Evolutionary conservation across 2,888 invertebrate species (phyloP).

Genomic region (Quadroppia sp.): DNA sequence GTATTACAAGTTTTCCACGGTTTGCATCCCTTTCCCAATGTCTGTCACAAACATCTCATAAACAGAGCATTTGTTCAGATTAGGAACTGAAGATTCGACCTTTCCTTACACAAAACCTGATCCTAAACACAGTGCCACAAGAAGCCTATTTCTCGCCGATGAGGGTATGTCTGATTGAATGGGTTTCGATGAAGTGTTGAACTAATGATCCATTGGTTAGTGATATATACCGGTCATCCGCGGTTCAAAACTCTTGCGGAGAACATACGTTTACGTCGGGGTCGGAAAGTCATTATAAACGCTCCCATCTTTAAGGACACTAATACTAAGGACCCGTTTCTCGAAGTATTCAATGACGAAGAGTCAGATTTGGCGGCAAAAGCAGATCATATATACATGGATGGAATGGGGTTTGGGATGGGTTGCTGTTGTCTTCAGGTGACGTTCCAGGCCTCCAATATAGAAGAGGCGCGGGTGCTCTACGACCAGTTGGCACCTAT

Average conservation of each 20-base stretch:
- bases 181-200: not conserved
- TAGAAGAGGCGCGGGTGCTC: conserved; percentile 86
- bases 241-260: conserved; percentile 74
- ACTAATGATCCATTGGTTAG: conserved; percentile 53
- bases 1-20: conserved; percentile 90
- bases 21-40: conserved; percentile 52
- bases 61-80: conserved; percentile 55
- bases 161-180: conserved; percentile 54
- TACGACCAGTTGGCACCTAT: conserved; percentile 96
- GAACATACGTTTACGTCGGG: conserved; percentile 84
- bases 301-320: conserved; percentile 88
- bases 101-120: conserved; percentile 70
- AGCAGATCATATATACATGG: conserved; percentile 93
- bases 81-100: conserved; percentile 86
- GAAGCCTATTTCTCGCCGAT: conserved; percentile 83
- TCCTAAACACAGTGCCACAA: conserved; percentile 68
- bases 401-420: conserved; percentile 99
- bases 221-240: conserved; percentile 91
- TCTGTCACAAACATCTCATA: not conserved
- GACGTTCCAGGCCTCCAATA: conserved; percentile 94
- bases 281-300: conserved; percentile 93
- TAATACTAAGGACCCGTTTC: conserved; percentile 76
- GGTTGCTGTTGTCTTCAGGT: conserved; percentile 95
- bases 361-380: conserved; percentile 64
- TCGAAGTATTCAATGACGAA: conserved; percentile 62